Percentiles rank a stretch among this genome's conserved stretches.
phyloP scores from a whole-genome alignment of 2,797 vertebrate genomes.

The Galaxias olidus region DNA sequence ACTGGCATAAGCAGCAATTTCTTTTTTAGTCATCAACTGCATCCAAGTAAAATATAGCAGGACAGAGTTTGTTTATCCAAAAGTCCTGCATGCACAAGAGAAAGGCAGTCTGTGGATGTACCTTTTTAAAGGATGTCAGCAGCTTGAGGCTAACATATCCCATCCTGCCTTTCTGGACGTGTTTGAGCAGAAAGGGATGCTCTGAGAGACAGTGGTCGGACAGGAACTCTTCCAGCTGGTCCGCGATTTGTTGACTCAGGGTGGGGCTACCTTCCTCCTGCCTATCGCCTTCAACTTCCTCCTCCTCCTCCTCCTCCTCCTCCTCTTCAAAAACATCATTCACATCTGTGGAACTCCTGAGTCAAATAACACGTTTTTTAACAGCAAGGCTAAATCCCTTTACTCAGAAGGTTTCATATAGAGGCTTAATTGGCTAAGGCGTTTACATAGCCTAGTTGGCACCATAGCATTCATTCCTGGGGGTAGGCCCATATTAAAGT shows the following conservation, averaged over 20 bases:
- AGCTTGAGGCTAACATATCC: slow-evolving; percentile 80
- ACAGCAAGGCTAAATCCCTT: background rate
- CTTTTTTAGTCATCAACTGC: no score
- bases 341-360: slow-evolving; percentile 53
- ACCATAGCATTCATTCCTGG: no score
- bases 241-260: slow-evolving; percentile 63
- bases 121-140: slow-evolving; percentile 80
- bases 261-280: slow-evolving; percentile 44
- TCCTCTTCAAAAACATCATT: slow-evolving; percentile 45
- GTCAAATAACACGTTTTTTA: slow-evolving; percentile 3
- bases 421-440: no score
- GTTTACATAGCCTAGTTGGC: no score
- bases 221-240: slow-evolving; percentile 75
- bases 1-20: no score
- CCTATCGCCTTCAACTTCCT: slow-evolving; percentile 35
- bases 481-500: no score
- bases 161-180: slow-evolving; percentile 78
- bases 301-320: no score
- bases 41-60: no score
- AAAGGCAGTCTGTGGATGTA: slow-evolving; percentile 20
- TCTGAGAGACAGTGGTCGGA: slow-evolving; percentile 73
- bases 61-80: no score
- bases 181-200: slow-evolving; percentile 78
- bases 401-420: background rate
- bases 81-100: no score